Percentiles rank a stretch among this genome's conserved stretches.
Conservation (phyloP, 1,140 invertebrate genomes). For the Drosophila takahashii region DNA sequence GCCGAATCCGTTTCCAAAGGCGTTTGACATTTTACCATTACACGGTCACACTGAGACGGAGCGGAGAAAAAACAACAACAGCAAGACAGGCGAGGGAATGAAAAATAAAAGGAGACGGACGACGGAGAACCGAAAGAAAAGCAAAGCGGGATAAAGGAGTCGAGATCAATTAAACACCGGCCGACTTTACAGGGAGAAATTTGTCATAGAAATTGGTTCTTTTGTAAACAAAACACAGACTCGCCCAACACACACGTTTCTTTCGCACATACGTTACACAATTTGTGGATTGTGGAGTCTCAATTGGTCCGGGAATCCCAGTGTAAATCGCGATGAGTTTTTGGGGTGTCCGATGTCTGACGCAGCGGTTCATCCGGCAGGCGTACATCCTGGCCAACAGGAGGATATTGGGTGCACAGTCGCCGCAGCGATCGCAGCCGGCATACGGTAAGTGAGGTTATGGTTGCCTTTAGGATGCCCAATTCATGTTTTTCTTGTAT, state of each 20-base stretch:
- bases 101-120: constrained; percentile 17
- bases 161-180: constrained; percentile 19
- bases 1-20: neutral
- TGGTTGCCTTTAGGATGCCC: neutral
- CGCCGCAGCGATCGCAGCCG: constrained; percentile 23
- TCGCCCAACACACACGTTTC: constrained; percentile 32
- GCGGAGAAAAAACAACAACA: constrained; percentile 26
- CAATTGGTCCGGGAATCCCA: constrained; percentile 25
- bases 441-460: constrained; percentile 59
- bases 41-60: constrained; percentile 12
- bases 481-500: constrained; percentile 4
- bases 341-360: constrained; percentile 60
- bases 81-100: constrained; percentile 27
- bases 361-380: constrained; percentile 67
- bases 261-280: constrained; percentile 44
- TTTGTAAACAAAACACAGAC: constrained; percentile 36
- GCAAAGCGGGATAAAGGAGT: constrained; percentile 5
- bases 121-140: constrained; percentile 6
- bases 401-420: constrained; percentile 29
- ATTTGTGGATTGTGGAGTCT: constrained; percentile 37
- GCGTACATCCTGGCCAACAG: constrained; percentile 68
- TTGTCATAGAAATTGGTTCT: constrained; percentile 44
- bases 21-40: neutral
- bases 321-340: constrained; percentile 70
- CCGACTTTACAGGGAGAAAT: constrained; percentile 48